Percentiles rank a stretch among this genome's conserved stretches.
These are phyloP conservation scores for Serripes groenlandicus DNA, from an alignment of 2,888 invertebrate species.

Conservation along the genomic window DNA sequence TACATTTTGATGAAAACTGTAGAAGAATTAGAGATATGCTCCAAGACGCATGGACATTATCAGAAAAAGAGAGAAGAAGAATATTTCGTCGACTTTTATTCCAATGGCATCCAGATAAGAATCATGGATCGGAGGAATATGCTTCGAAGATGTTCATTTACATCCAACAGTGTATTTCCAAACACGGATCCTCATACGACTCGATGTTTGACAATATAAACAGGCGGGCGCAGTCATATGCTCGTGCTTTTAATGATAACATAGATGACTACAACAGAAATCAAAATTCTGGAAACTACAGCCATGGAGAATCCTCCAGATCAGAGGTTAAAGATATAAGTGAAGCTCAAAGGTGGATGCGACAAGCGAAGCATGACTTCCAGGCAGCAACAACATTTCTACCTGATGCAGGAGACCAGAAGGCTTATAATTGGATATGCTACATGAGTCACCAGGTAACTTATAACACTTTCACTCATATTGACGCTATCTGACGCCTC, in stretches of 20 bases:
- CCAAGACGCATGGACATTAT: constrained; percentile 44
- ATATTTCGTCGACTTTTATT: constrained; percentile 55
- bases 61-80: constrained; percentile 43
- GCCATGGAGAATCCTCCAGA: constrained; percentile 6
- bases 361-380: constrained; percentile 60
- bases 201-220: constrained; percentile 15
- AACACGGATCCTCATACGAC: constrained; percentile 22
- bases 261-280: constrained; percentile 36
- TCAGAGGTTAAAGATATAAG: constrained; percentile 15
- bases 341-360: constrained; percentile 59
- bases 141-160: constrained; percentile 62
- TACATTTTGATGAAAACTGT: constrained; percentile 51
- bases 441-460: constrained; percentile 70
- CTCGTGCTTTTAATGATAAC: constrained; percentile 37
- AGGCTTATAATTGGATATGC: constrained; percentile 68
- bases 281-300: constrained; percentile 18
- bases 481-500: too few species aligned
- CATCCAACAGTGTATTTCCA: constrained; percentile 27
- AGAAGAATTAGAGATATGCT: constrained; percentile 32
- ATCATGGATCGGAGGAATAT: constrained; percentile 55
- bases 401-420: constrained; percentile 13
- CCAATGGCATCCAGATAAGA: constrained; percentile 72
- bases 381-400: constrained; percentile 37
- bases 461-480: too few species aligned
- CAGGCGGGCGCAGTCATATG: constrained; percentile 25